Conservation (phyloP, 2,797 vertebrate genomes). For the Capromys pilorides region DNA sequence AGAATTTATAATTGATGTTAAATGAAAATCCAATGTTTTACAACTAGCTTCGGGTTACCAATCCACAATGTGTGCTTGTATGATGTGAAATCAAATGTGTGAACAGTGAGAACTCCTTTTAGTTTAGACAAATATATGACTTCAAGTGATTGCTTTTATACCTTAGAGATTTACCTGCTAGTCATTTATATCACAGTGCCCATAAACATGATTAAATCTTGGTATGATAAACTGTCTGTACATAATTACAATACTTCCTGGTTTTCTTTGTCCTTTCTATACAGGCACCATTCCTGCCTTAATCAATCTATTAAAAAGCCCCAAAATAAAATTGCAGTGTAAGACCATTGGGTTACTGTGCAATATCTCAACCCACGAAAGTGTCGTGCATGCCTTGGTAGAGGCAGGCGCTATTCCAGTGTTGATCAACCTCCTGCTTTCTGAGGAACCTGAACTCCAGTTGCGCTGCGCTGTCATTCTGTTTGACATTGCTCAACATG, state of each 20-base stretch:
- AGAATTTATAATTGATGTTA: not conserved
- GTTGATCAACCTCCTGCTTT: conserved; percentile 81
- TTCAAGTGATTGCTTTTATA: conserved; percentile 14
- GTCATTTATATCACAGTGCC: not conserved
- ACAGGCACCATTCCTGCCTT: conserved; percentile 85
- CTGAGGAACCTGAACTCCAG: conserved; percentile 83
- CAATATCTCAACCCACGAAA: conserved; percentile 84
- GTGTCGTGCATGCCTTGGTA: conserved; percentile 81
- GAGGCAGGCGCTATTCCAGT: conserved; percentile 80
- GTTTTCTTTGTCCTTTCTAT: conserved; percentile 6
- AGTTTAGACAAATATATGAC: not conserved
- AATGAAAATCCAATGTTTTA: conserved; percentile 12
- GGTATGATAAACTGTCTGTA: not conserved
- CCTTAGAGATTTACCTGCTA: conserved; percentile 13
- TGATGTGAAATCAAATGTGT: not conserved
- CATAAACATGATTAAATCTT: conserved; percentile 17
- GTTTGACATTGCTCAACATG: conserved; percentile 83
- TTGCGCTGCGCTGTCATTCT: conserved; percentile 87
- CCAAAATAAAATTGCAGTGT: conserved; percentile 81
- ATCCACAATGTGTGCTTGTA: not conserved
- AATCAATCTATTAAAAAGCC: conserved; percentile 81
- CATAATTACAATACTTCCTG: not conserved
- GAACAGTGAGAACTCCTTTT: not conserved
- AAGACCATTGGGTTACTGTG: conserved; percentile 85
- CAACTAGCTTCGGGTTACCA: not conserved